Evolutionary conservation across 2,797 vertebrate genomes (phyloP).

Genomic region (Typhlichthys subterraneus): DNA sequence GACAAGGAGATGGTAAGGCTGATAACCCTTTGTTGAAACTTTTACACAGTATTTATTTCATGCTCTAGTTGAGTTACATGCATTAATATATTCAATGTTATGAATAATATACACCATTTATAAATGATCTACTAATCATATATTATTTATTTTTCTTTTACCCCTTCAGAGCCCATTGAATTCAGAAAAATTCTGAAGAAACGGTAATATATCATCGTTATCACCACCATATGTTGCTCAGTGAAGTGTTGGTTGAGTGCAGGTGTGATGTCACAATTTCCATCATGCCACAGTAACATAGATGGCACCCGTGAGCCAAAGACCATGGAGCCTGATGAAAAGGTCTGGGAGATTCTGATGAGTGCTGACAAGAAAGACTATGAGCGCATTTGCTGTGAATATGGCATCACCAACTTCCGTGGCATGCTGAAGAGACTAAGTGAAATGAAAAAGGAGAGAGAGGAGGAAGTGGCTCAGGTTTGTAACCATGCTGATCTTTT

Average conservation of each 20-base stretch:
- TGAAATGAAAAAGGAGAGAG: slow-evolving; percentile 79
- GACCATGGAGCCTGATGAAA: slow-evolving; percentile 71
- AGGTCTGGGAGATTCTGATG: slow-evolving; percentile 88
- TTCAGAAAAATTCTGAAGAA: slow-evolving; percentile 82
- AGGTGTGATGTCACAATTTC: not conserved
- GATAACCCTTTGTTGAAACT: not conserved
- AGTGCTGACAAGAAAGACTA: slow-evolving; percentile 90
- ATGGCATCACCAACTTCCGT: slow-evolving; percentile 86
- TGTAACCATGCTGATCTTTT: slow-evolving; percentile 13
- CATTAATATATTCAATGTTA: not conserved
- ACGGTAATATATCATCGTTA: slow-evolving; percentile 70
- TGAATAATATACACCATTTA: not conserved
- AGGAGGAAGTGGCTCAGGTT: slow-evolving; percentile 82
- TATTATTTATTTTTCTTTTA: not conserved
- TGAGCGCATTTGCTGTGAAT: slow-evolving; percentile 84
- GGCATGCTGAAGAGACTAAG: slow-evolving; percentile 87
- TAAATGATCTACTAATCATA: not conserved
- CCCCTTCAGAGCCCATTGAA: slow-evolving; percentile 59
- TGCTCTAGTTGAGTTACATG: not conserved
- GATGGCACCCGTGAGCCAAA: slow-evolving; percentile 66
- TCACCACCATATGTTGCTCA: not conserved
- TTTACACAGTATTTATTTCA: no score
- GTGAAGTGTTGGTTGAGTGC: not conserved
- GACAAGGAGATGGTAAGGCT: slow-evolving; percentile 55
- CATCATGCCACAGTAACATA: slow-evolving; percentile 39